Percentiles rank a stretch among this genome's conserved stretches.
These are phyloP conservation scores for Xenopus petersii DNA, from an alignment of 2,797 vertebrate species.

Conservation along the genomic window DNA sequence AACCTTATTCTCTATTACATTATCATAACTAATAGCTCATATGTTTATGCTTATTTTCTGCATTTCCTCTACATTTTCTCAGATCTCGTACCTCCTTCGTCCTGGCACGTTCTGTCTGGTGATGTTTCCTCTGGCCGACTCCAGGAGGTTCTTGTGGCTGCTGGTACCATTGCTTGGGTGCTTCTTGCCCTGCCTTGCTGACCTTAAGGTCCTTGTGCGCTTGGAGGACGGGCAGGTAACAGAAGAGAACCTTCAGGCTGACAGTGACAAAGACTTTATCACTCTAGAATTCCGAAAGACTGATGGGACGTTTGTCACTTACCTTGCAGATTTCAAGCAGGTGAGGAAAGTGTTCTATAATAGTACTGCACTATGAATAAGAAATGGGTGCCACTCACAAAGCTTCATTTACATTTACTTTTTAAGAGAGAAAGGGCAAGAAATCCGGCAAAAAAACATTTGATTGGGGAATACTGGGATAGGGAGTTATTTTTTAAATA, in stretches of 20 bases:
- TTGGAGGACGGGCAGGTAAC: conserved; percentile 85
- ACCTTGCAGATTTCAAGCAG: conserved; percentile 89
- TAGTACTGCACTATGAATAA: too few relatives aligned
- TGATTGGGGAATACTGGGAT: too few relatives aligned
- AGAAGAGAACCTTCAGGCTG: conserved; percentile 89
- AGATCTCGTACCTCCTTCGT: conserved; percentile 12
- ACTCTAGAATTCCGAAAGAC: conserved; percentile 84
- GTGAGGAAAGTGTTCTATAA: conserved; percentile 60
- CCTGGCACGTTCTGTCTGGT: conserved; percentile 49
- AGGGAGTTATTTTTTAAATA: too few relatives aligned
- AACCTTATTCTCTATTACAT: neutral
- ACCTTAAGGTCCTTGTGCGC: conserved; percentile 87
- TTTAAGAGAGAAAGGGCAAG: too few relatives aligned
- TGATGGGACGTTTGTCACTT: conserved; percentile 87
- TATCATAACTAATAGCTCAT: neutral
- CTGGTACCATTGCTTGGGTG: conserved; percentile 48
- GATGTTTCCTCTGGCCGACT: conserved; percentile 37
- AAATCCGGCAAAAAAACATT: too few relatives aligned
- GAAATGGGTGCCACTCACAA: too few relatives aligned
- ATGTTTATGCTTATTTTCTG: neutral
- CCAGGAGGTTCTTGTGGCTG: conserved; percentile 50
- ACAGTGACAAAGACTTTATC: conserved; percentile 82
- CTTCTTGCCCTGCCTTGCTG: conserved; percentile 58
- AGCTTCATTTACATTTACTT: too few relatives aligned
- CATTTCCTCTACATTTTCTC: neutral